Evolutionary conservation across 2,113 vertebrate species (phyloP), one percentile per base, ranked within the genome.

Genomic region (Origma solitaria): DNA sequence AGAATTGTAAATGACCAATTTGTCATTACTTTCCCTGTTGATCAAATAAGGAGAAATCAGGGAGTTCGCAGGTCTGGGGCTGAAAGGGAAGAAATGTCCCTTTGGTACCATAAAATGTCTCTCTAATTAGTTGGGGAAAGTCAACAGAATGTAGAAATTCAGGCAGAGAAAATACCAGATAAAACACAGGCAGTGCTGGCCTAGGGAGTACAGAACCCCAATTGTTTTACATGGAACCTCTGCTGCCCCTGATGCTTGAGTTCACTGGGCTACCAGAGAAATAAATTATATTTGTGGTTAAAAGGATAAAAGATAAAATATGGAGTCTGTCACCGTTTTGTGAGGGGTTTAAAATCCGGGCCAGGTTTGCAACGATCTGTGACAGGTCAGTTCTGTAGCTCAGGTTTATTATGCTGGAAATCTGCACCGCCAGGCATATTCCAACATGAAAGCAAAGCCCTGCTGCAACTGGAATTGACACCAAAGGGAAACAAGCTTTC

Each of bases 371-470:
- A 95, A 56, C 53, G 93, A 75, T 90, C 88, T 96, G 85, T 93
- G 86, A 79, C 90, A 93, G 86, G 95, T 90, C 95, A 95, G 76
- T 84, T 94, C 53, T 69, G 72, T 57, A 86, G 82, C 82, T 94
- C 45, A 60, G 60, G 80, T 93, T 96, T 96, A 96, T 93, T 96
- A 68, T 86, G 90, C 86, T 96, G 93, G 93, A 96, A 94, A 93
- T 94, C 92, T 75, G 82, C 88, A 72, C 82, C 92, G 88, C 27
- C 5, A 92, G 69, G 80, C 76, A 68, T 78, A 68, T 72, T 90
- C 88, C 60, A 68, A 64, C 49, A 33, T 27, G 90, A 82, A 85
- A 90, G 54, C 54, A 93, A 88, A 91, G 62, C 62, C 73, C 42
- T 58, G 75, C 78, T 66, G 19, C 68, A 70, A 47, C 51, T 71